These are phyloP conservation scores for Hoplias malabaricus DNA, from an alignment of 2,113 vertebrate species.

Conservation along the genomic window DNA sequence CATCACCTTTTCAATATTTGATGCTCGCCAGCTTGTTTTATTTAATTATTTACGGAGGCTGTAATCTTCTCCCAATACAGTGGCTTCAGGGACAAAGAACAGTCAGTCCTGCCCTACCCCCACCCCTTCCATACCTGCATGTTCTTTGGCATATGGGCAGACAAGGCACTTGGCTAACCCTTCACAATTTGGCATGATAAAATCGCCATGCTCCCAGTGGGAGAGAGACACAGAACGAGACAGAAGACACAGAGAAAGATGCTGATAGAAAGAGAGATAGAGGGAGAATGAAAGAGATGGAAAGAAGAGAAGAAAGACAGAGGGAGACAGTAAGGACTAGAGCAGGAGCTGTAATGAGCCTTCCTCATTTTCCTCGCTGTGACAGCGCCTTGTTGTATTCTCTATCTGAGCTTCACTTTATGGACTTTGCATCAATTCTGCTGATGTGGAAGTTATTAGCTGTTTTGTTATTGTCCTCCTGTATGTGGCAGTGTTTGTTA, in stretches of 20 bases:
- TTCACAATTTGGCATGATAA: conserved; percentile 19
- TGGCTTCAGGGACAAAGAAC: conserved; percentile 43
- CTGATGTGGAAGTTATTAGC: not conserved
- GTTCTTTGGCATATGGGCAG: conserved; percentile 31
- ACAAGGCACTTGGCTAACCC: conserved; percentile 8
- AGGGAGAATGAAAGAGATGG: not conserved
- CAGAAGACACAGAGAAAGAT: too few relatives aligned
- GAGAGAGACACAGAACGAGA: too few relatives aligned
- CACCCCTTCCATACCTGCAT: conserved; percentile 29
- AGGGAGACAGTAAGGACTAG: not conserved
- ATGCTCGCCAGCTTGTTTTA: conserved; percentile 75
- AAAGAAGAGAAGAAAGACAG: not conserved
- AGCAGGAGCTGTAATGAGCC: not conserved
- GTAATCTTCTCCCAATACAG: conserved; percentile 66
- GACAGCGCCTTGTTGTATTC: not conserved
- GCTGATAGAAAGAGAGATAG: not conserved
- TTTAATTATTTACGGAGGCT: conserved; percentile 75
- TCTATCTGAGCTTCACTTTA: not conserved
- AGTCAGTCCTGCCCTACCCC: conserved; percentile 21
- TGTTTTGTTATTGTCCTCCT: not conserved
- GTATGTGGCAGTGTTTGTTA: conserved; percentile 1
- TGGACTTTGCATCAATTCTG: not conserved
- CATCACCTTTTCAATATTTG: conserved; percentile 74
- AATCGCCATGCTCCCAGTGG: not conserved
- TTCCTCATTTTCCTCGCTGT: not conserved